Evolutionary conservation across 2,113 vertebrate genomes (phyloP), one percentile per base, ranked within the genome.

Genomic region (Leucoraja erinaceus): DNA sequence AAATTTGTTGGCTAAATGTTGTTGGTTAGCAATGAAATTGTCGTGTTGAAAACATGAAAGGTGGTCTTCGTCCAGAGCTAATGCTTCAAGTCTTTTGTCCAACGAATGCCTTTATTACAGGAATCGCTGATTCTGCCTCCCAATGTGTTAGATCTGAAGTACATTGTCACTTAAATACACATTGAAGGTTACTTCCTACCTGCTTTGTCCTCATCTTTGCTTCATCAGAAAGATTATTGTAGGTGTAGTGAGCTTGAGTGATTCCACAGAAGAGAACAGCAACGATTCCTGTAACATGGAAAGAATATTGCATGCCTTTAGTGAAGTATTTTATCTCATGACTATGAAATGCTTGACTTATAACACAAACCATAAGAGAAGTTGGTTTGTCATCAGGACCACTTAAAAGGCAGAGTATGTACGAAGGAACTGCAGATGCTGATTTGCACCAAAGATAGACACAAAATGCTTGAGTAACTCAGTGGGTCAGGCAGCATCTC

Each of bases 191-290:
- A 28, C 84, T 61, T 84, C 93, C 93, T 97, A 98, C 97, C 97
- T 98, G 97, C 94, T 96, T 97, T 47, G 96, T 97, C 94, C 97
- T 96, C 94, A 94, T 94, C 94, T 95, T 97, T 95, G 96, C 97
- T 93, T 97, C 96, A 4, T 93, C 12, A 0, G 97, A 98, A 88
- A 98, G 95, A 83, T 98, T 98, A 95, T 97, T 97, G 95, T 96
- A 95, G 61, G 97, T 98, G 93, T 98, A 98, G 93, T 97, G 97
- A 25, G 97, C 97, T 93, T 98, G 97, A 7, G 96, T 97, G 93
- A 98, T 96, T 94, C 97, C 97, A 93, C 97, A 98, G 95, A 98
- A 98, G 93, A 98, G 96, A 93, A 98, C 96, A 20, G 97, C 97
- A 72, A 98, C 97, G 93, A 98, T 97, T 70, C 97, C 98, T 98